Evolutionary conservation across 1,140 invertebrate species (phyloP).

Genomic region (Drosophila kepulauana): DNA sequence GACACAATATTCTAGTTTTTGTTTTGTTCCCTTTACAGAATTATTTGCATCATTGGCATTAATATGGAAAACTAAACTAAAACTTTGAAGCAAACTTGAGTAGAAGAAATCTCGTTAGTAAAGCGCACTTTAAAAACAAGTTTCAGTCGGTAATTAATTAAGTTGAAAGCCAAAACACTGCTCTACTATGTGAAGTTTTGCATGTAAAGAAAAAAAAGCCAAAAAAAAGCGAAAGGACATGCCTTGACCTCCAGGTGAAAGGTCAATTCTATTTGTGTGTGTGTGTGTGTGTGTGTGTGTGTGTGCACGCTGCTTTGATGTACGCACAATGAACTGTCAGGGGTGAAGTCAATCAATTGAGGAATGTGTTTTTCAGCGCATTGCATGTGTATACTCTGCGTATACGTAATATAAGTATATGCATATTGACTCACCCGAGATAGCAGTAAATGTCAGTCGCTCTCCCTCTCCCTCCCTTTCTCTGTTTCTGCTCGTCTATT

Average conservation of each 20-base stretch:
- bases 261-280: background rate
- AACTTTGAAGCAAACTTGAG: background rate
- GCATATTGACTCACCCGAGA: background rate
- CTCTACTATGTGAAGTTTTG: background rate
- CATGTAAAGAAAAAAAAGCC: background rate
- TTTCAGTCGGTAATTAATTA: background rate
- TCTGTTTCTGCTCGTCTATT: constrained; percentile 1
- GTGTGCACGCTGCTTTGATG: background rate
- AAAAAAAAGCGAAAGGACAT: background rate
- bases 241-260: background rate
- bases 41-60: too few species aligned
- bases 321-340: background rate
- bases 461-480: too few species aligned
- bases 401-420: background rate
- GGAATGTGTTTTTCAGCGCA: constrained; percentile 1
- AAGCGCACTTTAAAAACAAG: too few species aligned
- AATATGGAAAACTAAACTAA: too few species aligned
- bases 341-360: constrained; percentile 2
- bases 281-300: background rate
- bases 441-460: background rate
- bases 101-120: background rate
- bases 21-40: too few species aligned
- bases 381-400: background rate
- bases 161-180: background rate
- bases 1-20: too few species aligned